Conservation (phyloP, 2,797 vertebrate species). For the Nyctalus aviator region DNA sequence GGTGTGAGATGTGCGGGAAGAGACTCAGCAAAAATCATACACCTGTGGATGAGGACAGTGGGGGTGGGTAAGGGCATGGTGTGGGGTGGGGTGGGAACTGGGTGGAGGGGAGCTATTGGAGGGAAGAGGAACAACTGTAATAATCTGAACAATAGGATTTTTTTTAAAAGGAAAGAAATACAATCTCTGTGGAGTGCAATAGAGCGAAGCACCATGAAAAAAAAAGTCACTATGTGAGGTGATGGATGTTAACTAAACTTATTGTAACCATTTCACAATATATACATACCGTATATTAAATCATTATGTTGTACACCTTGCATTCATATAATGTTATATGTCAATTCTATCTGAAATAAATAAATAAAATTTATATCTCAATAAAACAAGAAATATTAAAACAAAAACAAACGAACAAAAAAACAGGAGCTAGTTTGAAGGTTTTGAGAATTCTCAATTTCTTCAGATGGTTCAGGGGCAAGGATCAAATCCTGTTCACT, state of each 20-base stretch:
- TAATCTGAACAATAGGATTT: too few relatives aligned
- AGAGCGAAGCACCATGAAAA: too few relatives aligned
- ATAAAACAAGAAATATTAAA: background rate
- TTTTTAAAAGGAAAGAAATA: too few relatives aligned
- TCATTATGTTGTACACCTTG: background rate
- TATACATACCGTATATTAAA: background rate
- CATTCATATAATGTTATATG: background rate
- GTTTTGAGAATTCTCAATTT: background rate
- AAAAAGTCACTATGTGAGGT: background rate
- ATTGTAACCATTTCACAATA: background rate
- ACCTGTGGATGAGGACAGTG: too few relatives aligned
- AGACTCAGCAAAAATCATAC: too few relatives aligned
- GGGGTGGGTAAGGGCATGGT: too few relatives aligned
- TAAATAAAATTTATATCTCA: too few relatives aligned
- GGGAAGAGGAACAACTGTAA: too few relatives aligned
- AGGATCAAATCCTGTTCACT: background rate
- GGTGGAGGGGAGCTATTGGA: too few relatives aligned
- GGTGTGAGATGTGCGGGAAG: too few relatives aligned
- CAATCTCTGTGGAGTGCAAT: too few relatives aligned
- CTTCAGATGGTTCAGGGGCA: background rate
- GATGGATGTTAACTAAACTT: background rate
- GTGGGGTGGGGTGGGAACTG: too few relatives aligned
- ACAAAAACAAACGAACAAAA: background rate
- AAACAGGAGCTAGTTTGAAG: background rate
- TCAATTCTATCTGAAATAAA: background rate